Conservation (phyloP, 2,888 invertebrate species). For the Timema podura region DNA sequence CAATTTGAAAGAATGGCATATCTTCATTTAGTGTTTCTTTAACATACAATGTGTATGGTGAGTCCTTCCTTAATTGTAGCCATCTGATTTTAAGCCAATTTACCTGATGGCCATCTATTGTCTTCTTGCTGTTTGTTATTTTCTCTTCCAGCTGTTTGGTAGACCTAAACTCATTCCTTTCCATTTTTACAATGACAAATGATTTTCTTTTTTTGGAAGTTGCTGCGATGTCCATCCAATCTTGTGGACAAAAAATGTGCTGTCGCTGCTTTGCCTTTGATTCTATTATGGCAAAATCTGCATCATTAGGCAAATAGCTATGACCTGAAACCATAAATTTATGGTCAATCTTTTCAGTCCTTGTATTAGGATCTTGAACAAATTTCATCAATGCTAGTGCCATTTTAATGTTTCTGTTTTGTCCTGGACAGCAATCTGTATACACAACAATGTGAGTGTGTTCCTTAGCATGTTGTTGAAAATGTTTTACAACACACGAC, state of each 20-base stretch:
- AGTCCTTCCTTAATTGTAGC: no score
- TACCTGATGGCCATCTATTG: neutral
- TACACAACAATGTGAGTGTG: neutral
- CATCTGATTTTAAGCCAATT: no score
- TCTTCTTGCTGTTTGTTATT: neutral
- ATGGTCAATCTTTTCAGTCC: no score
- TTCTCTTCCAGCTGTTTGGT: neutral
- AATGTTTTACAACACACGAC: neutral
- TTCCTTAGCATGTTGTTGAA: neutral
- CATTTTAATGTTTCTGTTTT: no score
- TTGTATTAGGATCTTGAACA: no score
- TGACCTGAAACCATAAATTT: no score
- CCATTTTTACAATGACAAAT: neutral
- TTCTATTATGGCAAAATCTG: no score
- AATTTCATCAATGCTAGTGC: no score
- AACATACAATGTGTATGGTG: neutral
- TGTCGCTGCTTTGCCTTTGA: no score
- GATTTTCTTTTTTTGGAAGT: neutral
- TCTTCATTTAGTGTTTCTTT: constrained; percentile 2
- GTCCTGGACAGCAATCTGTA: no score
- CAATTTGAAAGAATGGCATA: neutral
- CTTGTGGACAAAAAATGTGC: no score
- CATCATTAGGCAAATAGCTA: no score
- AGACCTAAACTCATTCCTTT: neutral
- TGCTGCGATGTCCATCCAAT: neutral